phyloP scores from a whole-genome alignment of 1,140 invertebrate species.

The Wasmannia auropunctata region DNA sequence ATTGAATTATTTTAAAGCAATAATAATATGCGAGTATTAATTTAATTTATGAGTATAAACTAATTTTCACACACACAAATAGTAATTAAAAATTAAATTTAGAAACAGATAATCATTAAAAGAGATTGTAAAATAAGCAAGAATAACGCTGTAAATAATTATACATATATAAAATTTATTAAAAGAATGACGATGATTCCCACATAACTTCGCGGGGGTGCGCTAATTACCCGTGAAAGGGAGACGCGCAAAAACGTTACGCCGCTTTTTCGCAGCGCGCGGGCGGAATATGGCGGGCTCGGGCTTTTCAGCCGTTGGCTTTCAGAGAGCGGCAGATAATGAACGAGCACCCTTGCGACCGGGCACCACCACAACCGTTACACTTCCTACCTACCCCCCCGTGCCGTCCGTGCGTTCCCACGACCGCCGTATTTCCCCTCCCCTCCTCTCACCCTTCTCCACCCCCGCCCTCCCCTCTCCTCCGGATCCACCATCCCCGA shows the following conservation, averaged over 20 bases:
- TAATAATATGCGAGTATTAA: background rate
- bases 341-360: slow-evolving; percentile 71
- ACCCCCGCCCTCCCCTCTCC: no score
- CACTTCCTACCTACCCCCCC: slow-evolving; percentile 39
- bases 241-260: slow-evolving; percentile 29
- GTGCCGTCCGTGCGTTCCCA: slow-evolving; percentile 22
- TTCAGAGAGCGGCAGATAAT: slow-evolving; percentile 72
- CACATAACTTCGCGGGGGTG: background rate
- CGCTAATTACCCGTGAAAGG: slow-evolving; percentile 25
- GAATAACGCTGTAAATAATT: background rate
- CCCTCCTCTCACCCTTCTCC: no score
- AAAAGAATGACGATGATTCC: background rate
- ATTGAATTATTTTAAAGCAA: background rate
- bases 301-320: slow-evolving; percentile 68
- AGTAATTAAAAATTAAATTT: background rate
- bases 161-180: background rate
- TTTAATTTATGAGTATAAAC: background rate
- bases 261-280: slow-evolving; percentile 61
- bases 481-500: slow-evolving; percentile 54
- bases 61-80: background rate
- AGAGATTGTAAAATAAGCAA: background rate
- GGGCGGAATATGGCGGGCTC: slow-evolving; percentile 66
- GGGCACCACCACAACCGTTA: slow-evolving; percentile 55
- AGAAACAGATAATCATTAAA: background rate
- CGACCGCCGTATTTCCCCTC: slow-evolving; percentile 20